These are phyloP conservation scores for Hypothenemus hampei DNA, from an alignment of 1,140 invertebrate species.

Conservation along the genomic window DNA sequence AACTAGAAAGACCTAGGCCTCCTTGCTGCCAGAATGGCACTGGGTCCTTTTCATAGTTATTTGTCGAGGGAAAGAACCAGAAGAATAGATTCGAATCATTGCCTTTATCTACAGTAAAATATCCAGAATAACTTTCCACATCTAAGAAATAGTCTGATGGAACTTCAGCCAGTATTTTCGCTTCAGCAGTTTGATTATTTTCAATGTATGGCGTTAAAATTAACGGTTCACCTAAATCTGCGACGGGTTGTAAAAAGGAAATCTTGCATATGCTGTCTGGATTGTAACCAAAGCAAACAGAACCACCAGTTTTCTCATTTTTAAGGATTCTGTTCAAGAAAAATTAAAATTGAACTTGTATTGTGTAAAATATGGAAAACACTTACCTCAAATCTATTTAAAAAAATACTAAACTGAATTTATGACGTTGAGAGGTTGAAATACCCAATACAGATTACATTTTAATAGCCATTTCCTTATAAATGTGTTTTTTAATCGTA, in stretches of 20 bases:
- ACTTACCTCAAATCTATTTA: too few relatives aligned
- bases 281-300: too few relatives aligned
- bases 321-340: too few relatives aligned
- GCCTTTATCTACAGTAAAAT: constrained; percentile 63
- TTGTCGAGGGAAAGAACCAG: constrained; percentile 68
- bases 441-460: too few relatives aligned
- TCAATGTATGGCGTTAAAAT: constrained; percentile 52
- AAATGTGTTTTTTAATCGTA: too few relatives aligned
- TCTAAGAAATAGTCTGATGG: constrained; percentile 30
- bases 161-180: constrained; percentile 24
- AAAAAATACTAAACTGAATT: too few relatives aligned
- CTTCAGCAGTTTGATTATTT: constrained; percentile 46
- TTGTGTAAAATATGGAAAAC: too few relatives aligned
- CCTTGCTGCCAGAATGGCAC: constrained; percentile 72
- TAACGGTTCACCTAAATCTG: constrained; percentile 39
- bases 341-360: too few relatives aligned
- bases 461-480: too few relatives aligned
- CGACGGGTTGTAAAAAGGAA: constrained; percentile 5
- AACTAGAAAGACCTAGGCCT: constrained; percentile 63
- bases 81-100: constrained; percentile 68
- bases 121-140: constrained; percentile 54
- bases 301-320: too few relatives aligned
- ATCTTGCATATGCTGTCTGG: neutral
- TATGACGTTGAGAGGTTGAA: too few relatives aligned
- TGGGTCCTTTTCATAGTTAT: constrained; percentile 49